Evolutionary conservation across 2,888 invertebrate genomes (phyloP), one percentile per base, ranked within the genome.

Genomic region (Phyllotreta cruciferae): DNA sequence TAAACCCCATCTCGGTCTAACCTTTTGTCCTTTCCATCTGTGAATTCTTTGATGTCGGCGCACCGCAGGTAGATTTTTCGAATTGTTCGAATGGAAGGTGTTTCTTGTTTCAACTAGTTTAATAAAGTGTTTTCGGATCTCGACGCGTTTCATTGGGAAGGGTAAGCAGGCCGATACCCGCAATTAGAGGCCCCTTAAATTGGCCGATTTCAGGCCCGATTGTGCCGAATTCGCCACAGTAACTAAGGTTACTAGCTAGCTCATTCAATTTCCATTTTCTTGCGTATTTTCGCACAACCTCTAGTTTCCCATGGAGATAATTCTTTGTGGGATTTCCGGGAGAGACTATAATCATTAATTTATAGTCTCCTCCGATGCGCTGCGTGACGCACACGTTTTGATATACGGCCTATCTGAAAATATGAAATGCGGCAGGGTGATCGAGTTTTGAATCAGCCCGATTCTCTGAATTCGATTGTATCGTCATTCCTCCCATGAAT

Each of bases 1-100:
- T 52, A 24, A 60, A 36, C 13, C 10, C 50, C 44, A 34, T 66
- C 63, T 63, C 63, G 49, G 34, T 65, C 57, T 57, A 63, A 61
- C 60, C 63, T 65, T 66, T 65, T 63, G 64, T 69, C 64, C 58
- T 67, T 55, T 60, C 55, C 42, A 37, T 36, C 58, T 54, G 36
- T 64, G 47, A 57, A 60, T 35, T 49, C 69, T 70, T 70, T 71
- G 68, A 69, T 67, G 67, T 70, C 62, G 66, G 70, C 68, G 68
- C 61, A 63, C 56, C 47, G 66, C 71, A 72, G 72, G 71, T 72
- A 70, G 70, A 72, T 69, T 70, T 71, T 71, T 70, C 61, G 70
- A 70, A 71, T 72, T 71, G 69, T 71, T 70, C 57, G 60, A 69
- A 37, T 56, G 58, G 66, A 61, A 72, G 68, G 72, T 69, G 66